A percentile compares a stretch with the other conserved stretches of the same genome.
Conservation (phyloP, 2,113 vertebrate genomes). For the Hydrochoerus hydrochaeris region DNA sequence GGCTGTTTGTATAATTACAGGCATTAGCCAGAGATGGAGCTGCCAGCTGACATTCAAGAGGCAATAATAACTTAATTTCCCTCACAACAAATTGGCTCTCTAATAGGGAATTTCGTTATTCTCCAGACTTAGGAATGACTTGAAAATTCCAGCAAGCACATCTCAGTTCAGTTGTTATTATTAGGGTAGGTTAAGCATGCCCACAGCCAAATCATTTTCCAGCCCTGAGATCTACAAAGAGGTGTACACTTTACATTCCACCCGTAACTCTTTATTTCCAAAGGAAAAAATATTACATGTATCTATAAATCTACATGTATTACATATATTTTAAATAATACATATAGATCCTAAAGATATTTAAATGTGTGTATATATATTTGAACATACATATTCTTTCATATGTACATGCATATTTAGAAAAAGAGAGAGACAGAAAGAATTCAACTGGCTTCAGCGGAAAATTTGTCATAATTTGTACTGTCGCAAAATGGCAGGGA, state of each 20-base stretch:
- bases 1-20: conserved; percentile 84
- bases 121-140: neutral
- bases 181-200: neutral
- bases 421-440: neutral
- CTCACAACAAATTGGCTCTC: conserved; percentile 43
- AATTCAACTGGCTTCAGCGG: neutral
- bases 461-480: neutral
- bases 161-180: conserved; percentile 9
- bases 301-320: neutral
- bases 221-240: neutral
- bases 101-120: conserved; percentile 44
- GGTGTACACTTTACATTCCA: neutral
- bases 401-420: neutral
- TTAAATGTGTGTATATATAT: neutral
- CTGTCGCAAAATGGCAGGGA: neutral
- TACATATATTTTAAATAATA: neutral
- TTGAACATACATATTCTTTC: neutral
- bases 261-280: neutral
- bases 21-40: conserved; percentile 80
- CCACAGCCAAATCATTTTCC: neutral
- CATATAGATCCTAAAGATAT: neutral
- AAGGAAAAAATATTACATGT: neutral
- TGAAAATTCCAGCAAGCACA: conserved; percentile 56
- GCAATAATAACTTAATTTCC: conserved; percentile 82
- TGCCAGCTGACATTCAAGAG: conserved; percentile 85